Conservation (phyloP, 2,888 invertebrate species). For the Andrena bicolor region DNA sequence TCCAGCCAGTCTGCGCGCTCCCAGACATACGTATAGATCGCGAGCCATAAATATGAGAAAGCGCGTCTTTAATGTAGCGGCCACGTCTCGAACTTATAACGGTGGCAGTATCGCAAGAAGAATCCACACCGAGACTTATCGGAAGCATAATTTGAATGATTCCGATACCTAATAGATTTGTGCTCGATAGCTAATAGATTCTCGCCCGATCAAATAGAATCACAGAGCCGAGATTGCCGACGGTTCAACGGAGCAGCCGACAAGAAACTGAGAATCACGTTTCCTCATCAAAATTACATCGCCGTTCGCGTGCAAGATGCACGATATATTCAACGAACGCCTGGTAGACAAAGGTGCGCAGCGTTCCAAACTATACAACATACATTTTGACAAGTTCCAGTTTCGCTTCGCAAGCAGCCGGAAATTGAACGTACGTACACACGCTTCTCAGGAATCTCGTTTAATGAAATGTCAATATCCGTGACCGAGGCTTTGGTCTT, state of each 20-base stretch:
- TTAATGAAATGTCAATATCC: constrained; percentile 74
- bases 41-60: constrained; percentile 72
- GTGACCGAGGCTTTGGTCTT: constrained; percentile 70
- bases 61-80: constrained; percentile 72
- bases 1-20: constrained; percentile 40
- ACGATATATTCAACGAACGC: constrained; percentile 54
- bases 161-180: too few species aligned
- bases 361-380: constrained; percentile 50
- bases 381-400: constrained; percentile 68
- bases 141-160: neutral
- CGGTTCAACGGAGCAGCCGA: constrained; percentile 6
- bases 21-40: constrained; percentile 68
- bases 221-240: constrained; percentile 4
- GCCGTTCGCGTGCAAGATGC: constrained; percentile 53
- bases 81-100: constrained; percentile 74
- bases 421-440: constrained; percentile 67
- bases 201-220: constrained; percentile 28
- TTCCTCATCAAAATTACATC: constrained; percentile 49
- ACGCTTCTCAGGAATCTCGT: constrained; percentile 68
- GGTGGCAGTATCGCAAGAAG: constrained; percentile 70
- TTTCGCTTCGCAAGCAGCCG: constrained; percentile 61
- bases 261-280: constrained; percentile 53
- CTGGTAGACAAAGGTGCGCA: constrained; percentile 44
- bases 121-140: constrained; percentile 51
- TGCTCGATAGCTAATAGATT: constrained; percentile 5